phyloP scores from a whole-genome alignment of 92 coral and sea anemone species.

The Porites evermanni region DNA sequence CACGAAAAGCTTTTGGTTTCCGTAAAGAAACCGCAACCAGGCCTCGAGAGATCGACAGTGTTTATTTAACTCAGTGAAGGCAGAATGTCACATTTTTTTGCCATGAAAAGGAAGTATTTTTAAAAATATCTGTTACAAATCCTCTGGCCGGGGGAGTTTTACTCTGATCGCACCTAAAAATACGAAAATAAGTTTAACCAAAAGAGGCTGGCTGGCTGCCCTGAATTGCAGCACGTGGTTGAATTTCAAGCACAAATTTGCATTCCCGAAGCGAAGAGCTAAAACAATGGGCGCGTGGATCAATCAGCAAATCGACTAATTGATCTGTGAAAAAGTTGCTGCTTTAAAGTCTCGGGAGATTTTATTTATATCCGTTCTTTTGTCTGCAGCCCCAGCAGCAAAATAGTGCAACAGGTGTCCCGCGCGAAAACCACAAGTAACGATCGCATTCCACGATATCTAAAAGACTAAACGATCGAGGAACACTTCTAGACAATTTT shows the following conservation, averaged over 20 bases:
- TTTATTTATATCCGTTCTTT: slow-evolving; percentile 22
- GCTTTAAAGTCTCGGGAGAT: slow-evolving; percentile 40
- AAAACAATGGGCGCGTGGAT: slow-evolving; percentile 20
- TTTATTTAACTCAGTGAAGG: not conserved
- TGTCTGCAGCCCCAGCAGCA: slow-evolving; percentile 21
- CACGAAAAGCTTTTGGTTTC: no score
- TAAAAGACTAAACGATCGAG: not conserved
- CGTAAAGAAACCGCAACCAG: no score
- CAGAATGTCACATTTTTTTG: not conserved
- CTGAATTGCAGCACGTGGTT: slow-evolving; percentile 4
- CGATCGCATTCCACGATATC: slow-evolving; percentile 1
- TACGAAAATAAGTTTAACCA: not conserved
- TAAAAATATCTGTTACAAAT: not conserved
- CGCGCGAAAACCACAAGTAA: not conserved
- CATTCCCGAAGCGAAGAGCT: not conserved
- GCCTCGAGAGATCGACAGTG: no score
- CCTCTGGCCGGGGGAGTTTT: not conserved
- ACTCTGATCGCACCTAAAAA: not conserved
- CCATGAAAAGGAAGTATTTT: not conserved
- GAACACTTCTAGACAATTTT: not conserved
- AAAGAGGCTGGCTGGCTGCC: slow-evolving; percentile 7
- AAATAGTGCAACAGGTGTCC: slow-evolving; percentile 36
- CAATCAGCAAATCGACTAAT: slow-evolving; percentile 7
- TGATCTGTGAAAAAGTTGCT: not conserved
- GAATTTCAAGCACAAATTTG: slow-evolving; percentile 11